phyloP scores from a whole-genome alignment of 2,888 invertebrate genomes.

The Stenurella melanura region DNA sequence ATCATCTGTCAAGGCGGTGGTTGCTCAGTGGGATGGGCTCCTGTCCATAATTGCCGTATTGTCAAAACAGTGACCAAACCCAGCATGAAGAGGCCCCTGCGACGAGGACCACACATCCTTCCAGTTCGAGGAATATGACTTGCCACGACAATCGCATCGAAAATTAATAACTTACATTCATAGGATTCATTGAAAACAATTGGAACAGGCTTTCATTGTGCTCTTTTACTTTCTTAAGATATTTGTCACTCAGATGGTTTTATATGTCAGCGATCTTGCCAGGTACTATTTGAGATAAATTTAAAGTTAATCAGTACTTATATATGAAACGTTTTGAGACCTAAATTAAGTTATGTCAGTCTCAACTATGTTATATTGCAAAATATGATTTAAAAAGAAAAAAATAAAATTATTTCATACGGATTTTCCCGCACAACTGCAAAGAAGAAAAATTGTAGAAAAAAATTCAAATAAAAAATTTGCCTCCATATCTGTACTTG shows the following conservation, averaged over 20 bases:
- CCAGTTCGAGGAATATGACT: constrained; percentile 60
- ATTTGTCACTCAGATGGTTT: constrained; percentile 10
- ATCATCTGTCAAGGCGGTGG: constrained; percentile 70
- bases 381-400: no score
- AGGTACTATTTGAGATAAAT: not conserved
- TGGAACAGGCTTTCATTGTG: constrained; percentile 18
- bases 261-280: not conserved
- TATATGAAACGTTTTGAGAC: no score
- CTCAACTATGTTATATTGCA: no score
- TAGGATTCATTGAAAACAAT: constrained; percentile 25
- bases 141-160: constrained; percentile 40
- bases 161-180: constrained; percentile 44
- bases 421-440: no score
- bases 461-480: no score
- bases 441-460: no score
- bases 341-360: no score
- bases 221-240: not conserved
- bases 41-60: constrained; percentile 72
- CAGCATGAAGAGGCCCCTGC: constrained; percentile 61
- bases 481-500: no score
- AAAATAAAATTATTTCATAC: no score
- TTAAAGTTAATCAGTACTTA: not conserved
- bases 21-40: constrained; percentile 69
- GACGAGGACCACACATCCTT: constrained; percentile 68
- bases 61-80: constrained; percentile 70